phyloP scores from a whole-genome alignment of 1,140 invertebrate genomes.

The Mylabris phalerata region DNA sequence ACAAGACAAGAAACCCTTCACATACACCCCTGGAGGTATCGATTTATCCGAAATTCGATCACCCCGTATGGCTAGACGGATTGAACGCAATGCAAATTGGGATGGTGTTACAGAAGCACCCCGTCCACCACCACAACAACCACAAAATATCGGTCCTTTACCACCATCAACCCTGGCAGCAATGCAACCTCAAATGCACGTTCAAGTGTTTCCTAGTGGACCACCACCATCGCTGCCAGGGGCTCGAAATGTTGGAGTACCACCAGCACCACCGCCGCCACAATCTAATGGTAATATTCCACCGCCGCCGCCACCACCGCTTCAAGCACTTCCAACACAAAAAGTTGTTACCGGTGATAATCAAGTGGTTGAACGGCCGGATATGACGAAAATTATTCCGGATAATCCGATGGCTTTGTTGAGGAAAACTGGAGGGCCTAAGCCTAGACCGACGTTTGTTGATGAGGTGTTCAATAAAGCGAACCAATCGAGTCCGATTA shows the following conservation, averaged over 20 bases:
- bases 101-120: conserved; percentile 46
- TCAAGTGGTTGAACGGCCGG: conserved; percentile 48
- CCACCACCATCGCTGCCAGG: conserved; percentile 45
- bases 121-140: conserved; percentile 35
- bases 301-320: conserved; percentile 50
- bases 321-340: conserved; percentile 43
- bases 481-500: background rate
- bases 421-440: conserved; percentile 44
- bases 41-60: conserved; percentile 85
- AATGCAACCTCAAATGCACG: conserved; percentile 59
- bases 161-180: conserved; percentile 48
- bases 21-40: conserved; percentile 86
- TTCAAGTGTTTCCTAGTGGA: conserved; percentile 60
- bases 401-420: conserved; percentile 55
- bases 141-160: conserved; percentile 39
- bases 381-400: conserved; percentile 57
- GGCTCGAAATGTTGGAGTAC: conserved; percentile 2
- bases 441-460: conserved; percentile 35
- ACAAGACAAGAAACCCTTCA: conserved; percentile 93
- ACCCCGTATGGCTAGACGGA: conserved; percentile 78
- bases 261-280: conserved; percentile 41
- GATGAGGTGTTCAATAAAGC: conserved; percentile 22
- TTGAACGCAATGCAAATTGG: conserved; percentile 62
- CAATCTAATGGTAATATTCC: conserved; percentile 42
- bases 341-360: conserved; percentile 41